Evolutionary conservation across 2,113 vertebrate species (phyloP).

Genomic region (Cochlearius cochlearius): DNA sequence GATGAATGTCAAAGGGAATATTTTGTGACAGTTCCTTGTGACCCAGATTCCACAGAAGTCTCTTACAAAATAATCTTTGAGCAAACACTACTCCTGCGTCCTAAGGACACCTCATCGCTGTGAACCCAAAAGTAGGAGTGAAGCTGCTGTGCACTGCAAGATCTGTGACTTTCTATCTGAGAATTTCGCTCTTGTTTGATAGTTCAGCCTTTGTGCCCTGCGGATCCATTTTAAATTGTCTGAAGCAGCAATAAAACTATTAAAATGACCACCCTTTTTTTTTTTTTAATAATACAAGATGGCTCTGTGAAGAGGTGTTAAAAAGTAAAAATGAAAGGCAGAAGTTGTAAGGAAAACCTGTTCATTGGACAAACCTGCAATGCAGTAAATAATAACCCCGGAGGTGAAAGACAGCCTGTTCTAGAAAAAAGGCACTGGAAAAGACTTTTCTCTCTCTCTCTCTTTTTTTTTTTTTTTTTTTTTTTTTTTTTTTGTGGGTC

Average conservation of each 20-base stretch:
- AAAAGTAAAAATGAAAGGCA: conserved; percentile 49
- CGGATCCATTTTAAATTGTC: conserved; percentile 38
- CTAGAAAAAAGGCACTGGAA: conserved; percentile 17
- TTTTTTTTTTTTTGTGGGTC: not conserved
- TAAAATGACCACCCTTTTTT: conserved; percentile 32
- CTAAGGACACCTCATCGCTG: not conserved
- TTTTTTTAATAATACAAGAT: not conserved
- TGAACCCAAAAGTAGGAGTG: conserved; percentile 4
- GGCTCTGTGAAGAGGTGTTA: conserved; percentile 50
- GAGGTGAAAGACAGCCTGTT: conserved; percentile 43
- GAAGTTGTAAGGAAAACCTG: conserved; percentile 56
- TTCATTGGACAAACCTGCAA: conserved; percentile 35
- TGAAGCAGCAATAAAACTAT: conserved; percentile 43
- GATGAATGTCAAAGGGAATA: conserved; percentile 38
- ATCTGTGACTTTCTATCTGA: conserved; percentile 28
- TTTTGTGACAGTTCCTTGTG: conserved; percentile 46
- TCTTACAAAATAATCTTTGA: conserved; percentile 22
- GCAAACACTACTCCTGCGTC: not conserved
- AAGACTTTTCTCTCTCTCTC: not conserved
- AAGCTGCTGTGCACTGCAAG: not conserved
- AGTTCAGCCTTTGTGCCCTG: conserved; percentile 46
- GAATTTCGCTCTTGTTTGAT: conserved; percentile 34
- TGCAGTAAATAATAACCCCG: conserved; percentile 63
- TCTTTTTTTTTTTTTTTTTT: too few species aligned
- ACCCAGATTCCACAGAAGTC: conserved; percentile 43